Base-by-base conservation (phyloP, 2,797 vertebrate genomes). In the Sciaenops ocellatus region DNA sequence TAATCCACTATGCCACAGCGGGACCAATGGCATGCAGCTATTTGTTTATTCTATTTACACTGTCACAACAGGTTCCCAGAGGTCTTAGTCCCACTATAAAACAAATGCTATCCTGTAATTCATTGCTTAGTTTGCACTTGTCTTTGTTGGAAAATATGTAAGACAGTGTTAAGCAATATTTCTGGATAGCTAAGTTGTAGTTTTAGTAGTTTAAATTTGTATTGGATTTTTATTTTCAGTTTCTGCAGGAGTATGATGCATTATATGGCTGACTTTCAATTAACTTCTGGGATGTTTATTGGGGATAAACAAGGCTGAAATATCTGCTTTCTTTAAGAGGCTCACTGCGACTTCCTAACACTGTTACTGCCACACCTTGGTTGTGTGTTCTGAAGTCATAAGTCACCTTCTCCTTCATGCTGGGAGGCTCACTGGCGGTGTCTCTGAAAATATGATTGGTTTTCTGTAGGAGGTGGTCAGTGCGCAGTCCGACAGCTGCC, bases 401-500 rank as follows among this genome's bases (percentile, higher is more conserved):
- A 88, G 86, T 88, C 72, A 82, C 79, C 69, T 87, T 87, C 66
- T 76, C 75, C 47, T 82, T 84, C 83, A 76, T 78, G 80, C 82
- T 87, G 84, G 18, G 79, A 73, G 76, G 61, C 80, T 77, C 82
- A 65, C 74, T n/a, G 62, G 79, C 42, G 7, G 72, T 41, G 48
- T 69, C 59, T 91, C 84, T 87, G 73, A 80, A 85, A 84, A 73
- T 83, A 89, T 89, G 87, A 94, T 91, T 92, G 89, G 90, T 93
- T 94, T 92, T 88, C 85, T 73, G 87, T 85, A 57, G 86, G 86
- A 86, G 89, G 85, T 69, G 85, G 91, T 80, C 82, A 84, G 79
- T 64, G 72, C 69, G 68, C 69, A 48, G 79, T 78, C 84, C 52
- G 85, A 64, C 83, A 90, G 86, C 85, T 90, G 85, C 80, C 44